Conservation (phyloP, 2,888 invertebrate species). For the Mesorhabditis sp. region DNA sequence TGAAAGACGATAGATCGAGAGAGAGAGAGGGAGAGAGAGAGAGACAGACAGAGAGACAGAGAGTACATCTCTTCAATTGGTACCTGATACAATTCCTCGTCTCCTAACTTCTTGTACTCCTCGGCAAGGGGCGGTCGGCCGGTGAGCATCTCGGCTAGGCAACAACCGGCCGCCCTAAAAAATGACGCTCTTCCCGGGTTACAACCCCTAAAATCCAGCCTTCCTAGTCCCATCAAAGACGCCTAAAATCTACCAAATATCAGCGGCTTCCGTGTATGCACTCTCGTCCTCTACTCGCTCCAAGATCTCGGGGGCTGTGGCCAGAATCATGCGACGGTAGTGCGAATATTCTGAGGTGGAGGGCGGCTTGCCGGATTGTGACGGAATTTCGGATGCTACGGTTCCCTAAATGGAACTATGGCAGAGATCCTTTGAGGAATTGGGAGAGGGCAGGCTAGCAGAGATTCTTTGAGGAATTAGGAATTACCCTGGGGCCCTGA, state of each 20-base stretch:
- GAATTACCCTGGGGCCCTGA: background rate
- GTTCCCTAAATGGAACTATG: conserved; percentile 8
- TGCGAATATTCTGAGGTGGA: conserved; percentile 8
- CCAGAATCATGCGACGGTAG: background rate
- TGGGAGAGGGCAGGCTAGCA: no score
- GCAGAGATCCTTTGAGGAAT: background rate
- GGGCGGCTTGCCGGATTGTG: conserved; percentile 11
- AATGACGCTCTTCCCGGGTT: background rate
- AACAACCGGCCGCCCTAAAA: conserved; percentile 30
- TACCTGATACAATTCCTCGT: conserved; percentile 30
- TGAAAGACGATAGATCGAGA: background rate
- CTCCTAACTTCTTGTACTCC: conserved; percentile 28
- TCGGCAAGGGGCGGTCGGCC: conserved; percentile 32
- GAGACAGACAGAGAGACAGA: background rate
- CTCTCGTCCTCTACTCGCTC: background rate
- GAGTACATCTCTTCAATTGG: background rate
- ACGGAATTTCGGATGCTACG: background rate
- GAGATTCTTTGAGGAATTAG: background rate
- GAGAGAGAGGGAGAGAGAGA: conserved; percentile 10
- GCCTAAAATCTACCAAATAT: background rate
- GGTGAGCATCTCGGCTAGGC: conserved; percentile 37
- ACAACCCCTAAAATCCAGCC: no score
- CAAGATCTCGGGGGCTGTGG: background rate
- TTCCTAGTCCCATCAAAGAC: no score
- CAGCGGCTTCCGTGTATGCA: conserved; percentile 5